phyloP scores from a whole-genome alignment of 92 coral and sea anemone species.

The Micromussa lordhowensis region DNA sequence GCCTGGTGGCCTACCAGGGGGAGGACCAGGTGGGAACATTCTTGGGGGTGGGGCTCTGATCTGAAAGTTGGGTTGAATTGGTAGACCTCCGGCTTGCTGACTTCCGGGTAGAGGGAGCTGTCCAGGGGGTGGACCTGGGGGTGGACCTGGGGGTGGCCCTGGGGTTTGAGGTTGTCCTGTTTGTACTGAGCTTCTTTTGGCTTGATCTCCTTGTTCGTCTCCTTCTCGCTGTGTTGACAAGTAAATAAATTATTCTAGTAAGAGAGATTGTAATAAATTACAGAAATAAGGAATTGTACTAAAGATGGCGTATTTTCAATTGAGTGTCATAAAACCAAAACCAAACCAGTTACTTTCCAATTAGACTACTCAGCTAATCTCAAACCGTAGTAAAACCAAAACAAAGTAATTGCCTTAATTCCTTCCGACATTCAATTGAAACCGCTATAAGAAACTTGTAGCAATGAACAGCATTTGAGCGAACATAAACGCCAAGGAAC shows the following conservation, averaged over 20 bases:
- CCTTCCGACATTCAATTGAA: too few species aligned
- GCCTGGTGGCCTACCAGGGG: slow-evolving; percentile 89
- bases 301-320: not conserved
- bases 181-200: slow-evolving; percentile 9
- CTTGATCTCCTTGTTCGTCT: slow-evolving; percentile 37
- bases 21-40: slow-evolving; percentile 99
- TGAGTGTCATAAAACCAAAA: too few species aligned
- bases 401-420: too few species aligned
- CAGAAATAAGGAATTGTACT: not conserved
- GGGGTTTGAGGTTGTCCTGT: slow-evolving; percentile 10
- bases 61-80: slow-evolving; percentile 91
- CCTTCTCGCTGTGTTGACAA: not conserved
- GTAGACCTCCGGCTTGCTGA: slow-evolving; percentile 62
- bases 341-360: too few species aligned
- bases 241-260: not conserved
- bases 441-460: too few species aligned
- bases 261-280: not conserved
- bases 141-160: slow-evolving; percentile 67
- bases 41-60: slow-evolving; percentile 94
- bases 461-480: not conserved
- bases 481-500: not conserved
- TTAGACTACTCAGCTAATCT: too few species aligned
- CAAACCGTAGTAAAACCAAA: too few species aligned
- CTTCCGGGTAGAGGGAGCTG: slow-evolving; percentile 84
- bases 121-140: slow-evolving; percentile 89